Evolutionary conservation across 2,888 invertebrate genomes (phyloP).

Genomic region (Galeruca laticollis): DNA sequence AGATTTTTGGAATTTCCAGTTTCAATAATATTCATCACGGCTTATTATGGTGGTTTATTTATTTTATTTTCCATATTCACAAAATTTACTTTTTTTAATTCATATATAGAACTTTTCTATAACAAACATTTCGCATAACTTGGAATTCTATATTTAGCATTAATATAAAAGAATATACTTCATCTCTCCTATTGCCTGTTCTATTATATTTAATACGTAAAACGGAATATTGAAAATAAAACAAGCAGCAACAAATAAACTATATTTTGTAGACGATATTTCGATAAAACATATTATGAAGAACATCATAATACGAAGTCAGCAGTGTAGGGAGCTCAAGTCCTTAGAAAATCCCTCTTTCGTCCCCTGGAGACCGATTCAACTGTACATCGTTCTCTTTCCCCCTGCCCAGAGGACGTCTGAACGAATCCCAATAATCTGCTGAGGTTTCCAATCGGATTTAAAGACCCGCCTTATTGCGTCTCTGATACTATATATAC

Average conservation of each 20-base stretch:
- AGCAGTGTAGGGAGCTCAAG: slow-evolving; percentile 43
- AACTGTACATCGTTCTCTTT: slow-evolving; percentile 52
- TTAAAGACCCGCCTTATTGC: slow-evolving; percentile 61
- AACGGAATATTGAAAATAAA: background rate
- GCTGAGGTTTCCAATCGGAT: slow-evolving; percentile 63
- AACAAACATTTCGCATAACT: no score
- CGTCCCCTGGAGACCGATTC: slow-evolving; percentile 58
- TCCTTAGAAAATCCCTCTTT: slow-evolving; percentile 44
- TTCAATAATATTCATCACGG: no score
- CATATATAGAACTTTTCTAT: no score
- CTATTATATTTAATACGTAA: background rate
- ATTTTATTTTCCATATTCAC: no score
- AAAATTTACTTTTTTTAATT: no score
- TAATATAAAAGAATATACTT: no score
- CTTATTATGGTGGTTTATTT: no score
- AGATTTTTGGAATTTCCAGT: no score
- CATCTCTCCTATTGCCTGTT: background rate
- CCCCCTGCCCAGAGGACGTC: slow-evolving; percentile 55
- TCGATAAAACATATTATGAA: slow-evolving; percentile 45
- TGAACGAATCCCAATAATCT: slow-evolving; percentile 62
- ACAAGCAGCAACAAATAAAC: background rate
- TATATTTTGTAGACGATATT: slow-evolving; percentile 28
- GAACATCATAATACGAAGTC: slow-evolving; percentile 47
- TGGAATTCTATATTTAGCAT: no score
- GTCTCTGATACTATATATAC: slow-evolving; percentile 52